Base-by-base conservation (phyloP, 2,797 vertebrate genomes). In the Moxostoma hubbsi region DNA sequence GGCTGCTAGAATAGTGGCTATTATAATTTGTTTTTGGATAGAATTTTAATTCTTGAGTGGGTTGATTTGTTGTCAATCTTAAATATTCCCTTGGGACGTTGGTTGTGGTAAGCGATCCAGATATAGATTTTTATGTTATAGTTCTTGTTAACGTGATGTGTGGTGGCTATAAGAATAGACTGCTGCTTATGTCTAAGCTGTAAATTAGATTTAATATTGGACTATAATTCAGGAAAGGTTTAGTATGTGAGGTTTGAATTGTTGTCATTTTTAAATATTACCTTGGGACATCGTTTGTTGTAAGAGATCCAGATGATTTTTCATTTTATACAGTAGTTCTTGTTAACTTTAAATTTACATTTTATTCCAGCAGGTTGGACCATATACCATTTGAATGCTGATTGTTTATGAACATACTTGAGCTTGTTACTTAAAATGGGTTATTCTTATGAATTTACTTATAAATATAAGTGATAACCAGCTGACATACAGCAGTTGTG, bases 401-500 rank as follows among this genome's bases (percentile, higher is more conserved):
- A 47, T 65, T 43, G n/a, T 7, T 62, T 13, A 53, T 65, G 24
- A 18, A 53, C 51, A 16, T 24, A 16, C 49, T 51, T 63, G 6
- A 45, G 9, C 24, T 54, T 74, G 51, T n/a, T 16, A 9, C 13
- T 8, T 4, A 1, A 59, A 36, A 36, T 36, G 36, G 36, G 15
- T 5, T 47, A 16, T 64, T 64, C 43, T 15, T 46, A 9, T 18
- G 0, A 0, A 15, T 36, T 67, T 6, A 46, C 43, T 43, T 7
- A 51, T 64, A 1, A 36, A 46, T 64, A n/a, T 63, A 63, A 63
- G 43, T 36, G 18, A 68, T 59, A 9, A 62, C 16, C 68, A n/a
- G 64, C 58, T 79, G 18, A 54, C 72, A 9, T 54, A 61, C 63
- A 77, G 50, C 64, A 75, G 13, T 75, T 62, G 51, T 79, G 43